Conservation (phyloP, 2,113 vertebrate genomes). For the Chamaea fasciata region DNA sequence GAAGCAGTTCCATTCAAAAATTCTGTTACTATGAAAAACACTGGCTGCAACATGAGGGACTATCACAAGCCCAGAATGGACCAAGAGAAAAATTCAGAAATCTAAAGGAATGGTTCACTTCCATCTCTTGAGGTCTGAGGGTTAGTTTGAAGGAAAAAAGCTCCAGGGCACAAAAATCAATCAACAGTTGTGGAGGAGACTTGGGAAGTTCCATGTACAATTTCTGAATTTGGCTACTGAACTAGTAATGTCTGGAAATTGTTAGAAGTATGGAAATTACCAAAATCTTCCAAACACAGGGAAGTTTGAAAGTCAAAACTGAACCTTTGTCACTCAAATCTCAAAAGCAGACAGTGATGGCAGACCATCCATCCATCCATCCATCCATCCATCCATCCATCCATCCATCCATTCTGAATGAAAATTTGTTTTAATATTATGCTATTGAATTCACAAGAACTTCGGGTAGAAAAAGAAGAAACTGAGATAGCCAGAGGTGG, state of each 20-base stretch:
- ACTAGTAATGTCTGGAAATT: neutral
- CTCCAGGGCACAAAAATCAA: neutral
- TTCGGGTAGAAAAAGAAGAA: neutral
- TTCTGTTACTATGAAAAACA: neutral
- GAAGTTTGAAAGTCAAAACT: neutral
- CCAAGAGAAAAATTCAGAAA: neutral
- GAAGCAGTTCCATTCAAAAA: neutral
- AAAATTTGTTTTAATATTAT: neutral
- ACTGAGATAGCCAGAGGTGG: neutral
- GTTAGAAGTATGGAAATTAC: neutral
- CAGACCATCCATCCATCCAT: neutral
- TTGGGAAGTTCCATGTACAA: neutral
- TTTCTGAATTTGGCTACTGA: neutral
- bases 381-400: too few relatives aligned
- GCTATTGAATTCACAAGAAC: neutral
- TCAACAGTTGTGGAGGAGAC: neutral
- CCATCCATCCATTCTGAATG: neutral
- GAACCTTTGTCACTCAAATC: neutral
- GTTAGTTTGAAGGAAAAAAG: neutral
- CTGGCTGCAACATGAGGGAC: neutral
- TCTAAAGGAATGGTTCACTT: neutral
- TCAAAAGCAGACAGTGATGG: neutral
- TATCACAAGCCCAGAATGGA: neutral
- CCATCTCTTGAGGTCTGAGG: neutral
- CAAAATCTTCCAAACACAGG: neutral